Conservation (phyloP, 2,888 invertebrate genomes). For the Andrena marginata region DNA sequence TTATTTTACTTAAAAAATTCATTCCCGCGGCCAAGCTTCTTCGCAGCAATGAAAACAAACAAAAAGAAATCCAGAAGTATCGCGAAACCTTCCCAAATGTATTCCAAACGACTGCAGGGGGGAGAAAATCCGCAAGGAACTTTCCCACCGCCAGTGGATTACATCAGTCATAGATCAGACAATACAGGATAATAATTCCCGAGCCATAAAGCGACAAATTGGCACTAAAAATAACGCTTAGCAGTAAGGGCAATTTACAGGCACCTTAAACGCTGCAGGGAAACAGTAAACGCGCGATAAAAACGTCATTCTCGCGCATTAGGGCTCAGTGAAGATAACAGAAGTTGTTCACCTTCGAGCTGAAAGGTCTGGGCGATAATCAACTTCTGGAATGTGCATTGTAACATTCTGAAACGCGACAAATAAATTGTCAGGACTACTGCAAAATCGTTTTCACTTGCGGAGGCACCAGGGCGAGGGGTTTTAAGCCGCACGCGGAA, state of each 20-base stretch:
- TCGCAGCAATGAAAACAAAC: too few species aligned
- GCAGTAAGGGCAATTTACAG: conserved; percentile 46
- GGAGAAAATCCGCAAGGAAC: background rate
- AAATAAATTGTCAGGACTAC: too few species aligned
- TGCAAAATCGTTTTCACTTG: background rate
- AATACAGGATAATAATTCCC: conserved; percentile 35
- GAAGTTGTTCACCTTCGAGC: background rate
- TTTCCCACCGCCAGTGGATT: background rate
- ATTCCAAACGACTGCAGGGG: too few species aligned
- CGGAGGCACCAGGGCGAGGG: background rate
- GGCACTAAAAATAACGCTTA: conserved; percentile 48
- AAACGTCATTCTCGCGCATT: conserved; percentile 23
- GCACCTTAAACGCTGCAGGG: conserved; percentile 17
- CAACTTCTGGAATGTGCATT: background rate
- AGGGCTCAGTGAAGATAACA: background rate
- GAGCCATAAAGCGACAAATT: conserved; percentile 48
- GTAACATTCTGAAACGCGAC: too few species aligned
- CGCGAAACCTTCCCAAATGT: too few species aligned
- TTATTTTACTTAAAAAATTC: too few species aligned
- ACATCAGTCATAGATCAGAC: conserved; percentile 18
- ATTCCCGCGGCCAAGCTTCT: too few species aligned
- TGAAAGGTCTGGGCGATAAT: background rate
- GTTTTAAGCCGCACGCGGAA: background rate
- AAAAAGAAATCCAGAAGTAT: too few species aligned
- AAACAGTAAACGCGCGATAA: conserved; percentile 38